A percentile compares a stretch with the other conserved stretches of the same genome.
Conservation (phyloP, 2,888 invertebrate species). For the Callyntrura sp. region DNA sequence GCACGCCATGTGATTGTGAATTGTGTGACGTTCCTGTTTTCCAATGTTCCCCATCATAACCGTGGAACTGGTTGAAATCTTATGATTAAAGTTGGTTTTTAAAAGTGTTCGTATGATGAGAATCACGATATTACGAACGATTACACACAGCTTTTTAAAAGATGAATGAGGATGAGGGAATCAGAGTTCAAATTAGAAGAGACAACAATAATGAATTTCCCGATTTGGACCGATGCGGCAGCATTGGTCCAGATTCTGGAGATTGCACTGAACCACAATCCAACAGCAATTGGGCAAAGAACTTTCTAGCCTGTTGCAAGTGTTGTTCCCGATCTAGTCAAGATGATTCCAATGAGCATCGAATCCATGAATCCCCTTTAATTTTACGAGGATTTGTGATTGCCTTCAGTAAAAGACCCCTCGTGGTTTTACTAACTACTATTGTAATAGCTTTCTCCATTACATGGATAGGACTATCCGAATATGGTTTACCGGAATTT, state of each 20-base stretch:
- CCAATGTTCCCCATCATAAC: too few relatives aligned
- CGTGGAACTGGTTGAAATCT: too few relatives aligned
- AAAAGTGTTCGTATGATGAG: too few relatives aligned
- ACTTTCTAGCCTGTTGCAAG: not conserved
- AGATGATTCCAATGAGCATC: not conserved
- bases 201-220: constrained; percentile 51
- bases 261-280: not conserved
- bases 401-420: constrained; percentile 80
- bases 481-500: constrained; percentile 90
- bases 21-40: too few relatives aligned
- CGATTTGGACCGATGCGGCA: not conserved
- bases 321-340: constrained; percentile 63
- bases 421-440: constrained; percentile 76
- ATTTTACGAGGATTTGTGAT: constrained; percentile 53
- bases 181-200: not conserved
- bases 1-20: too few relatives aligned
- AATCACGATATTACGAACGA: too few relatives aligned
- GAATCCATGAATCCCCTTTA: not conserved
- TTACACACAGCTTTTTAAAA: not conserved
- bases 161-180: constrained; percentile 67
- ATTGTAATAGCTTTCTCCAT: constrained; percentile 70
- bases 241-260: not conserved
- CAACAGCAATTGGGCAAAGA: not conserved
- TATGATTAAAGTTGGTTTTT: not conserved
- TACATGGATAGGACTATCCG: constrained; percentile 79